Conservation (phyloP, 2,113 vertebrate species). For the Rhinichthys klamathensis region DNA sequence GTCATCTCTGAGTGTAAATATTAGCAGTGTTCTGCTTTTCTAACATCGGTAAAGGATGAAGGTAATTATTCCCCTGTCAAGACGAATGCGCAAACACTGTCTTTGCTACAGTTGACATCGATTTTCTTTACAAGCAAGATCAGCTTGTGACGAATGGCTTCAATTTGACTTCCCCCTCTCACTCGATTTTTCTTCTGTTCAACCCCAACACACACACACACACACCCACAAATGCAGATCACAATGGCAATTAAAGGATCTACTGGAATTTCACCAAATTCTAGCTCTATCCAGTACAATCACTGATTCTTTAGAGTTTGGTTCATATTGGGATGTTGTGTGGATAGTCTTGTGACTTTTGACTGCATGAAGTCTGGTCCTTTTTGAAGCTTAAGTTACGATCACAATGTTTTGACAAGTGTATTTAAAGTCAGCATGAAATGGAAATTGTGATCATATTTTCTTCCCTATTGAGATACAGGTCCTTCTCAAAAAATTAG, state of each 20-base stretch:
- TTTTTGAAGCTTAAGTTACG: neutral
- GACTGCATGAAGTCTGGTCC: neutral
- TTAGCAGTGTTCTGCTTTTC: neutral
- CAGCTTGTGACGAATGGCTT: constrained; percentile 38
- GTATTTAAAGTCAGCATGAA: neutral
- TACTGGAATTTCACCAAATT: constrained; percentile 5
- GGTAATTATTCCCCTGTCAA: constrained; percentile 23
- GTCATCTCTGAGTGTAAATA: constrained; percentile 12
- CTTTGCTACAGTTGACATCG: constrained; percentile 2
- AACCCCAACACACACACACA: constrained; percentile 26
- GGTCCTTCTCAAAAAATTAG: no score
- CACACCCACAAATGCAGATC: constrained; percentile 27
- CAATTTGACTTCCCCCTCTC: constrained; percentile 28
- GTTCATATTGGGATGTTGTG: neutral
- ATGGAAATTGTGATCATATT: neutral
- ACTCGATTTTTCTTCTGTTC: constrained; percentile 25
- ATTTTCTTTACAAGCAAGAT: constrained; percentile 4
- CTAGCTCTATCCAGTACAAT: neutral
- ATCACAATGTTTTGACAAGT: neutral
- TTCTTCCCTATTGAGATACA: neutral
- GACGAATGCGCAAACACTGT: neutral
- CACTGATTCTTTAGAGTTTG: neutral
- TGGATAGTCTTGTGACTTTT: neutral
- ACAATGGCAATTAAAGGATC: constrained; percentile 38
- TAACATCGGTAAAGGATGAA: neutral